These are phyloP conservation scores for Metaphire vulgaris DNA, from an alignment of 1,140 invertebrate species.

Conservation along the genomic window DNA sequence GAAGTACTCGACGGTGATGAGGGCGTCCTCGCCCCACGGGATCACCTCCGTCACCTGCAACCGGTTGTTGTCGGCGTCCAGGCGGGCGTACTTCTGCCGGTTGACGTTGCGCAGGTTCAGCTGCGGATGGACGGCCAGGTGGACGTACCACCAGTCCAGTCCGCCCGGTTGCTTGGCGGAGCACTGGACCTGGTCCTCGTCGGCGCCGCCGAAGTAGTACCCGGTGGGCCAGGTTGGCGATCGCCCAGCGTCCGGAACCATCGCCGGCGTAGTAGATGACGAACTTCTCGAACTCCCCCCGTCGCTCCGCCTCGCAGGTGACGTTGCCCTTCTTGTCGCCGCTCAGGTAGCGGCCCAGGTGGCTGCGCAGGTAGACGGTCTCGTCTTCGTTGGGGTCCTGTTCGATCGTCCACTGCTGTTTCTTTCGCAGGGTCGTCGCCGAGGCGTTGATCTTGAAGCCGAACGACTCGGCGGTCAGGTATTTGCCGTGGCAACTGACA, in stretches of 20 bases:
- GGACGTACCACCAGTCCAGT: slow-evolving; percentile 84
- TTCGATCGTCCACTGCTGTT: slow-evolving; percentile 67
- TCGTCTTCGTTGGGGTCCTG: slow-evolving; percentile 57
- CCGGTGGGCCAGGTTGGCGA: slow-evolving; percentile 79
- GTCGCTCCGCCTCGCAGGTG: slow-evolving; percentile 74
- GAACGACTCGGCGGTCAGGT: slow-evolving; percentile 95
- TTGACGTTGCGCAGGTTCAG: slow-evolving; percentile 83
- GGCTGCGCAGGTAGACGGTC: slow-evolving; percentile 78
- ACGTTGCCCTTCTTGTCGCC: slow-evolving; percentile 80
- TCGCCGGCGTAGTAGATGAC: slow-evolving; percentile 65
- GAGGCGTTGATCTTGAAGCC: slow-evolving; percentile 90
- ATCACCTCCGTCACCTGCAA: slow-evolving; percentile 93
- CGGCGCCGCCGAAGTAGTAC: slow-evolving; percentile 88
- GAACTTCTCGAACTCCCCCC: slow-evolving; percentile 65
- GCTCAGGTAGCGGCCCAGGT: slow-evolving; percentile 70
- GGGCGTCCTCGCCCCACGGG: slow-evolving; percentile 93
- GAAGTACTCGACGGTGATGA: slow-evolving; percentile 87
- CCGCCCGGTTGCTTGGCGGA: slow-evolving; percentile 78
- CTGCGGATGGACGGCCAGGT: slow-evolving; percentile 86
- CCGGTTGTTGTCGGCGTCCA: slow-evolving; percentile 64
- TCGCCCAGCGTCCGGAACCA: slow-evolving; percentile 77
- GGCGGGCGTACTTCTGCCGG: slow-evolving; percentile 85
- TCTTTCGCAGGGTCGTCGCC: slow-evolving; percentile 88
- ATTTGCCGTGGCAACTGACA: slow-evolving; percentile 78
- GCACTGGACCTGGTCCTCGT: slow-evolving; percentile 82